Evolutionary conservation across 1,140 invertebrate genomes (phyloP).

Genomic region (Elysia chlorotica): DNA sequence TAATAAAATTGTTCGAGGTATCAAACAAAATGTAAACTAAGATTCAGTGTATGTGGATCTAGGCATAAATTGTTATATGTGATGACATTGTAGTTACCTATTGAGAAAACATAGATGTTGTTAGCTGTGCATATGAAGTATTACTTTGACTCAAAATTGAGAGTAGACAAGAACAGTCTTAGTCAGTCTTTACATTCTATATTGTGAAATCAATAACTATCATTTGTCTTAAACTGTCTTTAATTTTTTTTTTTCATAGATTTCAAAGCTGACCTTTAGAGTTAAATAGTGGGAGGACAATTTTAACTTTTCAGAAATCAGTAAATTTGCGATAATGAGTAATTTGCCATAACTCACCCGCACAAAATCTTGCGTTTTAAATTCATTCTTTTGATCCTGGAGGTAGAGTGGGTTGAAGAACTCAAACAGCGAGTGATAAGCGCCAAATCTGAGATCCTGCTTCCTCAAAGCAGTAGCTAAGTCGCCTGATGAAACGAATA

Average conservation of each 20-base stretch:
- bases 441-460: conserved; percentile 71
- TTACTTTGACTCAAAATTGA: neutral
- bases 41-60: no score
- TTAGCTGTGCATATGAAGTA: no score
- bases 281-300: neutral
- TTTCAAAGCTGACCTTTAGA: neutral
- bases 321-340: neutral
- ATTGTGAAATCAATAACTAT: neutral
- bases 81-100: no score
- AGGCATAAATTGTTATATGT: no score
- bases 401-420: conserved; percentile 90
- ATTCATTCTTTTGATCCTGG: conserved; percentile 74
- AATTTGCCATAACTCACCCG: conserved; percentile 38
- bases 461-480: conserved; percentile 57
- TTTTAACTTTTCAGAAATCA: neutral
- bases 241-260: neutral
- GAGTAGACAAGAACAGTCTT: neutral
- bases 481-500: conserved; percentile 49
- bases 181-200: neutral
- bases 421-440: conserved; percentile 90
- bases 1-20: no score
- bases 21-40: no score
- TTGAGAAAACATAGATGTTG: no score
- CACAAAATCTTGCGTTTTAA: conserved; percentile 69
- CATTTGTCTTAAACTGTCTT: neutral